Percentiles rank a stretch among this genome's conserved stretches.
These are phyloP conservation scores for Pardalotus punctatus DNA, from an alignment of 2,113 vertebrate genomes.

Conservation along the genomic window DNA sequence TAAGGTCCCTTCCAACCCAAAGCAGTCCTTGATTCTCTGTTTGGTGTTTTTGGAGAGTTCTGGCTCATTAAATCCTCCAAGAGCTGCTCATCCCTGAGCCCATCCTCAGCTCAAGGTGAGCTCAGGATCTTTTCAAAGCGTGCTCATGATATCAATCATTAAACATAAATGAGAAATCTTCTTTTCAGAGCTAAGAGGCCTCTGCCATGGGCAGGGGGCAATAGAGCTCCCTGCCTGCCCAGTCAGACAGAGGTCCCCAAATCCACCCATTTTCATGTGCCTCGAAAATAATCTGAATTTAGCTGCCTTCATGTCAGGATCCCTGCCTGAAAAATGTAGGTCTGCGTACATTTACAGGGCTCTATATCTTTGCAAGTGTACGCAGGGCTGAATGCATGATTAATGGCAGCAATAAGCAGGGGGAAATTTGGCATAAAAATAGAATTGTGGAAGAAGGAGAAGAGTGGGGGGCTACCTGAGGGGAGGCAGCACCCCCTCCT, in stretches of 20 bases:
- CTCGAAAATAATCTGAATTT: slow-evolving; percentile 31
- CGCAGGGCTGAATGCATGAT: not conserved
- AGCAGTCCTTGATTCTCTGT: not conserved
- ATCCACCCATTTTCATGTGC: not conserved
- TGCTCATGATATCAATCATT: not conserved
- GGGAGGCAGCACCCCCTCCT: not conserved
- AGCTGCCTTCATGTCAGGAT: not conserved
- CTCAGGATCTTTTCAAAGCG: not conserved
- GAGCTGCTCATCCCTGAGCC: rapidly evolving
- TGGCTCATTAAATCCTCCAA: not conserved
- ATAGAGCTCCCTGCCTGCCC: not conserved
- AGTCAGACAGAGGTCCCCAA: not conserved
- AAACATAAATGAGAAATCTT: not conserved
- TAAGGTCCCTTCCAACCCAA: not conserved
- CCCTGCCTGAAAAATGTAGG: not conserved
- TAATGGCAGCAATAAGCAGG: slow-evolving; percentile 29
- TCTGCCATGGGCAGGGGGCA: not conserved
- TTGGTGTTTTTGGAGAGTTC: not conserved
- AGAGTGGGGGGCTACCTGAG: not conserved
- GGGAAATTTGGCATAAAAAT: slow-evolving; percentile 21
- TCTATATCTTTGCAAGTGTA: not conserved
- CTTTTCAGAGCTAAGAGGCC: not conserved
- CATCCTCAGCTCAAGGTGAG: not conserved
- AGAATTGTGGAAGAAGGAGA: not conserved
- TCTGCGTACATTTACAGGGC: not conserved